Conservation (phyloP, 2,888 invertebrate species). For the Chironomus riparius region DNA sequence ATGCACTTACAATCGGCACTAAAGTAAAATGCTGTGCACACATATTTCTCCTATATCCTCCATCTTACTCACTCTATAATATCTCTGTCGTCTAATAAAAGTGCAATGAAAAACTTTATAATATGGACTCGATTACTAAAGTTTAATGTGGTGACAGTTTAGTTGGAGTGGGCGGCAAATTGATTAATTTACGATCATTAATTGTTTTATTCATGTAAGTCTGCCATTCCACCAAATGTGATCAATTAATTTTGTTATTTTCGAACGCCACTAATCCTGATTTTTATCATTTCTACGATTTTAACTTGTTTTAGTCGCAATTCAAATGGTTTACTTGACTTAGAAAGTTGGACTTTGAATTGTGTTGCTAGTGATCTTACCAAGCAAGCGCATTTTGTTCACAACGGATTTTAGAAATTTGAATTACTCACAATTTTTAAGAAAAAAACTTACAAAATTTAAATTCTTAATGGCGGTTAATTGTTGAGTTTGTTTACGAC, state of each 20-base stretch:
- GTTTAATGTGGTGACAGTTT: constrained; percentile 20
- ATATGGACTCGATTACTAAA: background rate
- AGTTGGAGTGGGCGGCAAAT: constrained; percentile 16
- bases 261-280: background rate
- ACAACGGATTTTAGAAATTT: no score
- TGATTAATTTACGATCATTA: constrained; percentile 24
- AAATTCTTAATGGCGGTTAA: no score
- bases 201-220: constrained; percentile 12
- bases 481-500: no score
- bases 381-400: no score
- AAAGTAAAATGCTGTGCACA: background rate
- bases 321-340: background rate
- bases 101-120: background rate
- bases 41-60: background rate
- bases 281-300: background rate
- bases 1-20: background rate
- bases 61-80: background rate
- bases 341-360: no score
- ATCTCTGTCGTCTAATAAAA: background rate
- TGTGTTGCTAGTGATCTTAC: no score
- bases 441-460: no score
- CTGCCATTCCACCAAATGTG: constrained; percentile 12
- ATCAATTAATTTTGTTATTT: constrained; percentile 20
- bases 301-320: background rate
- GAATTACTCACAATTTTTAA: no score